Percentiles rank a stretch among this genome's conserved stretches.
Conservation (phyloP, 2,888 invertebrate species). For the Tetropium fuscum region DNA sequence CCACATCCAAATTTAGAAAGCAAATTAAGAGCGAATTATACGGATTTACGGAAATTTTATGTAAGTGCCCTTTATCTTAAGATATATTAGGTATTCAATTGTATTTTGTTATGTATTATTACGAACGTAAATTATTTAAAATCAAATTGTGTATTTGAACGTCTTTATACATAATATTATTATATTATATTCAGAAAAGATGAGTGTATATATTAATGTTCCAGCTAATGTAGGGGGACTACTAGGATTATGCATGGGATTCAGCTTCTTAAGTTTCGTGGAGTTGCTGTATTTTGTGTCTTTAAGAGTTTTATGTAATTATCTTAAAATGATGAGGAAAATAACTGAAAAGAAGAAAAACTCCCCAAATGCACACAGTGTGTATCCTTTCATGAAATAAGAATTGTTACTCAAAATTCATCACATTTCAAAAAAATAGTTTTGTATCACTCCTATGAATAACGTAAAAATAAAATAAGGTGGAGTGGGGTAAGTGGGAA, state of each 20-base stretch:
- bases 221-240: slow-evolving; percentile 87
- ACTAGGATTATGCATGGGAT: slow-evolving; percentile 85
- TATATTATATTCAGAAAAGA: too few species aligned
- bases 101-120: too few species aligned
- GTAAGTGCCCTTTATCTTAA: slow-evolving; percentile 72
- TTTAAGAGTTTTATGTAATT: slow-evolving; percentile 72
- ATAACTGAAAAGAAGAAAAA: slow-evolving; percentile 32
- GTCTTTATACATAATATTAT: too few species aligned
- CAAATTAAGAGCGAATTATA: slow-evolving; percentile 83
- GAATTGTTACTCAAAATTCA: not conserved
- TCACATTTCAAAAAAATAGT: too few species aligned
- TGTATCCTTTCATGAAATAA: slow-evolving; percentile 42
- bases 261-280: slow-evolving; percentile 83
- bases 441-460: too few species aligned
- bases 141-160: too few species aligned
- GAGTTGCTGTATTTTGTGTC: slow-evolving; percentile 82
- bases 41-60: slow-evolving; percentile 85
- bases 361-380: slow-evolving; percentile 35
- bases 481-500: too few species aligned
- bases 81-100: too few species aligned
- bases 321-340: slow-evolving; percentile 44
- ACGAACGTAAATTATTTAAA: too few species aligned
- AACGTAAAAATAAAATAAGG: too few species aligned
- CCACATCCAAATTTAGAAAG: slow-evolving; percentile 77
- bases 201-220: too few species aligned